phyloP scores from a whole-genome alignment of 2,888 invertebrate genomes.

The Masnerella sp. region DNA sequence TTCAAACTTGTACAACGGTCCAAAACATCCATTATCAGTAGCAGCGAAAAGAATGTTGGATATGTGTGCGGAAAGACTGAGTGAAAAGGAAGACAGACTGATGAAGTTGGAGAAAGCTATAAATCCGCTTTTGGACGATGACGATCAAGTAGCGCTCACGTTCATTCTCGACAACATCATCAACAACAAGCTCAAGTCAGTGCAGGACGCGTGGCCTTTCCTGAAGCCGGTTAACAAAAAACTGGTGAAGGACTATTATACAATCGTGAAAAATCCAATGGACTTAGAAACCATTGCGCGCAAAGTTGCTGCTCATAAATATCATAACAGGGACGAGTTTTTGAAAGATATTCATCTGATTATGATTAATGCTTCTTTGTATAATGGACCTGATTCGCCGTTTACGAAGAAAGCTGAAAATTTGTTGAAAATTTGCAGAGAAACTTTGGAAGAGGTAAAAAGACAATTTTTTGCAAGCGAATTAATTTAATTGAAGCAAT shows the following conservation, averaged over 20 bases:
- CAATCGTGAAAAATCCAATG: slow-evolving; percentile 94
- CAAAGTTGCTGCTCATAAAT: slow-evolving; percentile 93
- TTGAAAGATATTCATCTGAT: slow-evolving; percentile 92
- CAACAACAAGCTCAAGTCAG: slow-evolving; percentile 90
- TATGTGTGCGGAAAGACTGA: slow-evolving; percentile 90
- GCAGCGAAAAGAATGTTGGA: slow-evolving; percentile 94
- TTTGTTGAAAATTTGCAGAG: slow-evolving; percentile 85
- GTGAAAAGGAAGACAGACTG: slow-evolving; percentile 95
- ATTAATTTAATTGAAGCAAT: too few species aligned
- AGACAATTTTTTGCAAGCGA: too few species aligned
- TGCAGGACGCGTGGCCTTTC: slow-evolving; percentile 97
- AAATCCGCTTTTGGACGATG: slow-evolving; percentile 97
- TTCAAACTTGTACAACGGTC: slow-evolving; percentile 93
- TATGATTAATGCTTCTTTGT: slow-evolving; percentile 90
- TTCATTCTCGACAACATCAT: slow-evolving; percentile 94
- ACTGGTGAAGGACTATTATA: slow-evolving; percentile 96
- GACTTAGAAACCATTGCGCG: slow-evolving; percentile 95
- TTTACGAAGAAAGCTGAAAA: slow-evolving; percentile 92
- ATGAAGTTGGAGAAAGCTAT: slow-evolving; percentile 98
- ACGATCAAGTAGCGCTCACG: slow-evolving; percentile 96
- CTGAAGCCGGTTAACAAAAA: slow-evolving; percentile 98
- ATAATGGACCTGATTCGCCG: slow-evolving; percentile 93
- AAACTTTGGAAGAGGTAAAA: slow-evolving; percentile 86
- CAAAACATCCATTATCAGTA: slow-evolving; percentile 89
- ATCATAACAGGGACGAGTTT: slow-evolving; percentile 94